A percentile compares a stretch with the other conserved stretches of the same genome.
These are phyloP conservation scores for Campoplex capitator DNA, from an alignment of 2,888 invertebrate species.

Conservation along the genomic window DNA sequence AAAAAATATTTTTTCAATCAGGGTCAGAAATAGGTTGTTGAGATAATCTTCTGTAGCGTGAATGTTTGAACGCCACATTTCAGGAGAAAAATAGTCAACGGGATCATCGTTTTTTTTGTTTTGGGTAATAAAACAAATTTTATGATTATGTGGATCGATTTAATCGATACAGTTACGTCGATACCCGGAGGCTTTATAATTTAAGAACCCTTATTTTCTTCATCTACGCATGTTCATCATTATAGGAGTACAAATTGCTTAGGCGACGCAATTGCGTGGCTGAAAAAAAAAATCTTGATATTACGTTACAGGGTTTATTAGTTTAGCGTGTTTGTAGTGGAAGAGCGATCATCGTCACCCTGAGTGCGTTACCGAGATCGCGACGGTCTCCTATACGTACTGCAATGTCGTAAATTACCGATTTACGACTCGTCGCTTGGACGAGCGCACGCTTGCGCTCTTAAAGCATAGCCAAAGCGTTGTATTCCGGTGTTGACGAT, in stretches of 20 bases:
- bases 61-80: too few relatives aligned
- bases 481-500: constrained; percentile 67
- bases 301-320: constrained; percentile 31
- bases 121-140: background rate
- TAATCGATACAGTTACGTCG: background rate
- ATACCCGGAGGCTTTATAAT: background rate
- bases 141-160: background rate
- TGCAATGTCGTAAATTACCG: constrained; percentile 70
- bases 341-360: constrained; percentile 45
- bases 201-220: background rate
- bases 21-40: background rate
- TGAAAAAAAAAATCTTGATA: background rate
- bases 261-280: background rate
- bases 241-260: background rate
- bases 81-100: too few relatives aligned
- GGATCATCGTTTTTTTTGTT: background rate
- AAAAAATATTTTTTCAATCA: background rate
- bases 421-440: constrained; percentile 69
- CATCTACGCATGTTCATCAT: background rate
- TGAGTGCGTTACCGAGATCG: constrained; percentile 62
- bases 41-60: background rate
- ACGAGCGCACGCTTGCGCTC: constrained; percentile 6
- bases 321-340: constrained; percentile 25
- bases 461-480: background rate
- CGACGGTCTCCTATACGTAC: constrained; percentile 25